These are phyloP conservation scores for Chrysoperla carnea DNA, from an alignment of 1,140 invertebrate genomes.

Conservation along the genomic window DNA sequence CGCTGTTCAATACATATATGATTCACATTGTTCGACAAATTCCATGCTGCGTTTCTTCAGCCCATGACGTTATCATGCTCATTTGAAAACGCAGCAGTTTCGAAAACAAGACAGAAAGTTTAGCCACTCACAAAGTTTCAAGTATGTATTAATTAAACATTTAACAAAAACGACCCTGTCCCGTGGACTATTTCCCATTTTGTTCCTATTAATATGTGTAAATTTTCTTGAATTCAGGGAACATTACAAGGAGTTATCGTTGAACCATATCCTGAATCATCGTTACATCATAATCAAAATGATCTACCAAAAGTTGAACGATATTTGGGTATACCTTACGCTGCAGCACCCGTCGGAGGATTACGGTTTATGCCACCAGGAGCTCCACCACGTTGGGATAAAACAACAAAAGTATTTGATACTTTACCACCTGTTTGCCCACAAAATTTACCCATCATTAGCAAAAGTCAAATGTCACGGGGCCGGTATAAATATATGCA, in stretches of 20 bases:
- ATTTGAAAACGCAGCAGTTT: no score
- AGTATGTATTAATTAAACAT: no score
- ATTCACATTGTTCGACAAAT: no score
- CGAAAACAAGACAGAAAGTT: no score
- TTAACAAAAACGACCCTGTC: no score
- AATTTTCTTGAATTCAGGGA: conserved; percentile 19
- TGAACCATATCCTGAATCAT: conserved; percentile 25
- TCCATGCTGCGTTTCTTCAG: no score
- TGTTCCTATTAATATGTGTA: no score
- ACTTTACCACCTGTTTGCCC: conserved; percentile 72
- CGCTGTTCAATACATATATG: no score
- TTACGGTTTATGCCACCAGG: conserved; percentile 73
- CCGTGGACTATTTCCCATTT: no score
- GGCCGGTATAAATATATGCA: conserved; percentile 49
- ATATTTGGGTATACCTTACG: conserved; percentile 72
- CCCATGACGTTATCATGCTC: no score
- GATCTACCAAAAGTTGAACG: conserved; percentile 22
- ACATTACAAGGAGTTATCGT: conserved; percentile 36
- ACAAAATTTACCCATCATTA: conserved; percentile 45
- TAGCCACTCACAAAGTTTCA: no score
- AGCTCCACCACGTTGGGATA: conserved; percentile 17
- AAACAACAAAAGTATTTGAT: conserved; percentile 29
- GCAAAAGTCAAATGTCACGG: conserved; percentile 36
- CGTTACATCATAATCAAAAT: neutral
- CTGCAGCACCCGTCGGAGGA: conserved; percentile 65